phyloP scores from a whole-genome alignment of 2,113 vertebrate genomes.

The Myocastor coypus region DNA sequence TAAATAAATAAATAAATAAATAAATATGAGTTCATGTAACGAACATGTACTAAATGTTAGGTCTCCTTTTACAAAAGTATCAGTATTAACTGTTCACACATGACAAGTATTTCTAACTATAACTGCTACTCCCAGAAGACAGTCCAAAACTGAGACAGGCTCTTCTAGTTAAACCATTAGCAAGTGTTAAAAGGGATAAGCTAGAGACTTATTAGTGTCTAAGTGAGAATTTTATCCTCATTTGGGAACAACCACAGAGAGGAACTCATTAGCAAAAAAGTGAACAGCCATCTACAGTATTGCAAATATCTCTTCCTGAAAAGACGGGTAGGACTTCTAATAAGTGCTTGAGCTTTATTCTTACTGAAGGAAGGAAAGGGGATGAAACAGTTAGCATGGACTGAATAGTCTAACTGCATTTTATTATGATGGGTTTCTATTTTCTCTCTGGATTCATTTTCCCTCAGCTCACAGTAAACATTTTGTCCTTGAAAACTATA shows the following conservation, averaged over 20 bases:
- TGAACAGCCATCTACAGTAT: neutral
- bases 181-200: conserved; percentile 10
- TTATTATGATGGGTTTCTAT: neutral
- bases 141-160: neutral
- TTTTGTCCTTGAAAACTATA: neutral
- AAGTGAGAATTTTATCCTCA: neutral
- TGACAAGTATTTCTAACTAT: neutral
- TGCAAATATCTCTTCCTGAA: neutral
- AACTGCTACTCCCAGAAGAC: neutral
- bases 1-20: neutral
- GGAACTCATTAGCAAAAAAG: neutral
- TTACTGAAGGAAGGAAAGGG: neutral
- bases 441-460: neutral
- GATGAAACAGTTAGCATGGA: too few relatives aligned
- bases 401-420: neutral
- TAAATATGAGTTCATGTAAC: neutral
- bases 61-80: neutral
- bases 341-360: neutral
- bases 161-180: neutral
- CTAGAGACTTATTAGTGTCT: neutral
- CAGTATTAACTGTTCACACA: neutral
- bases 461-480: neutral
- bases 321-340: too few relatives aligned
- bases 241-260: neutral
- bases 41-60: neutral